Percentiles rank a stretch among this genome's conserved stretches.
phyloP scores from a whole-genome alignment of 2,113 vertebrate species.

The Vimba vimba region DNA sequence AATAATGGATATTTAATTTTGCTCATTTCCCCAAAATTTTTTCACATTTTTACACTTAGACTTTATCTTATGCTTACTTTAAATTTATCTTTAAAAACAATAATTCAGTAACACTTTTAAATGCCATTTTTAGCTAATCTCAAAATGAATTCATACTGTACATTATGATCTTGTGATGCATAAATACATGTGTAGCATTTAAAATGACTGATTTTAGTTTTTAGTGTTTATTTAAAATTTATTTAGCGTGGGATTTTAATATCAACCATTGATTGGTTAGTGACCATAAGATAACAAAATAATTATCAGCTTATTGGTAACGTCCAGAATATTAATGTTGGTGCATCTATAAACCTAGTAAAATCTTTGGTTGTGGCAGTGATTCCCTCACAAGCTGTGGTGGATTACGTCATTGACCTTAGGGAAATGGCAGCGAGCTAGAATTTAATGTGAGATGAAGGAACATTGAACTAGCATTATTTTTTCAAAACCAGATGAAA shows the following conservation, averaged over 20 bases:
- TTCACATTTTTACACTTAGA: background rate
- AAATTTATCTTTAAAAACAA: background rate
- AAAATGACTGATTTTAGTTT: background rate
- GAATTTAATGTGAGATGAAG: slow-evolving; percentile 19
- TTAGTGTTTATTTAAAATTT: background rate
- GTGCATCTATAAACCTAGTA: background rate
- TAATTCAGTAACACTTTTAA: background rate
- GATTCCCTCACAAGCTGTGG: background rate
- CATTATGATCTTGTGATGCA: background rate
- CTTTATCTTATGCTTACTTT: background rate
- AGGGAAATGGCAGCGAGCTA: slow-evolving; percentile 10
- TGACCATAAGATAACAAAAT: background rate
- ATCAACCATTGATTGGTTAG: background rate
- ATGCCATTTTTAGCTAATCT: background rate
- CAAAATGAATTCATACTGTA: background rate
- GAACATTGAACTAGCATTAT: slow-evolving; percentile 21
- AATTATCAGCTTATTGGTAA: background rate
- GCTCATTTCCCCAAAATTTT: no score
- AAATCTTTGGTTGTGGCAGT: background rate
- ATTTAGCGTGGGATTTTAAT: background rate
- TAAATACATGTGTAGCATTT: background rate
- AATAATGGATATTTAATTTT: no score
- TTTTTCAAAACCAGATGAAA: slow-evolving; percentile 33
- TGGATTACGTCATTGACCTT: background rate
- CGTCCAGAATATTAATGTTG: background rate